Base-by-base conservation (phyloP, 2,113 vertebrate species). In the Azemiops feae region DNA sequence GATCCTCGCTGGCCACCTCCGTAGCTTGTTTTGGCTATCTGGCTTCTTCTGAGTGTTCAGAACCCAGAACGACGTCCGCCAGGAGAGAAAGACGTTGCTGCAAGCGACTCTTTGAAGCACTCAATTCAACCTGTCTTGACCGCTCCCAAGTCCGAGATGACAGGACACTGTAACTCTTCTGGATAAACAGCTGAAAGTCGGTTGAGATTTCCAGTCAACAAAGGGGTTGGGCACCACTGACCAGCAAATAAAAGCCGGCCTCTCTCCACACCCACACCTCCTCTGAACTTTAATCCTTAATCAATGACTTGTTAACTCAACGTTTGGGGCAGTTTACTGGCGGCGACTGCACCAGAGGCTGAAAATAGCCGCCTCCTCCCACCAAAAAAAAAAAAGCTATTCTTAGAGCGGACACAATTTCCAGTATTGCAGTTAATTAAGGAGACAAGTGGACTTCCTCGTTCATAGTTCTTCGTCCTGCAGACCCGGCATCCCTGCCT, bases 221-320 rank as follows among this genome's bases (percentile, higher is more conserved):
- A 47, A 12, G 30, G 9, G 6, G 53, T 3, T 23, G 55, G 60
- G 54, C 20, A 22, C 22, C 11, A 47, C n/a, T 27, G n/a, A 34
- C 81, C 10, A 58, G n/a, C 45, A 64, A 55, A 90, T 90, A 64
- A 93, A 16, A 47, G 20, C 22, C 18, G 30, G 6, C 12, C 23
- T 47, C 43, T 39, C 9, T 54, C 52, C 14, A 43, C 22, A 50
- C 43, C 22, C 30, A n/a, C 86, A 0, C 85, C 47, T 1, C 10
- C 47, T 34, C 45, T 92, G 88, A 88, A 93, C 92, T 91, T 93
- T 93, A 69, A 74, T 91, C 50, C 57, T 91, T 93, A 93, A 93
- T 93, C 20, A 43, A 55, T 94, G 91, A 90, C 91, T 89, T 55
- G 91, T 86, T 92, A 90, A 92, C 81, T 30, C 27, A 58, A 87